Percentiles rank a stretch among this genome's conserved stretches.
phyloP scores from a whole-genome alignment of 2,113 vertebrate genomes.

The Scolopax mira region DNA sequence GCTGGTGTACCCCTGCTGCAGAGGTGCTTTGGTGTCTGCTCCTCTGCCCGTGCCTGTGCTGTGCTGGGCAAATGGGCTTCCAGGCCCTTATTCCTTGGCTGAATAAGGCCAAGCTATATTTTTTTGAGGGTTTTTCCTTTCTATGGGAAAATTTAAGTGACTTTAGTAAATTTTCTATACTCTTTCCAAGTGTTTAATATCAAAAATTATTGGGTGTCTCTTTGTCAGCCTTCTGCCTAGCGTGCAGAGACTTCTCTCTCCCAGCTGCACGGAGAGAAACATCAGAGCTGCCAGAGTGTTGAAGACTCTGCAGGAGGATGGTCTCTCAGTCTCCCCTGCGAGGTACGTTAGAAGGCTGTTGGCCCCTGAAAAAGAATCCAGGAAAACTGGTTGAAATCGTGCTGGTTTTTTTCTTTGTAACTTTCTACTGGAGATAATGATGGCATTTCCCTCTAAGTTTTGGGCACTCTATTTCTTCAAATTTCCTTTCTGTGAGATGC shows the following conservation, averaged over 20 bases:
- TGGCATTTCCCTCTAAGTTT: not conserved
- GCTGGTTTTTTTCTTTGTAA: not conserved
- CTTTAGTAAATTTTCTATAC: not conserved
- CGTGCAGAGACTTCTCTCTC: not conserved
- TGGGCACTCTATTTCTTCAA: not conserved
- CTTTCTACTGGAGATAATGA: not conserved
- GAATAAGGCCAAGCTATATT: not conserved
- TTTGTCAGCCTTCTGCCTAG: not conserved
- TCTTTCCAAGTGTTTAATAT: not conserved
- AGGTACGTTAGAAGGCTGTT: not conserved
- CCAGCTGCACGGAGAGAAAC: not conserved
- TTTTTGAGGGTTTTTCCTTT: not conserved
- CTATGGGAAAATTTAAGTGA: not conserved
- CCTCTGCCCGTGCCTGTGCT: accelerated
- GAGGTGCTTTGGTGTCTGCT: not conserved
- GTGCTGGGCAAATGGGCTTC: accelerated
- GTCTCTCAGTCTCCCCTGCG: accelerated
- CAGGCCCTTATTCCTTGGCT: not conserved
- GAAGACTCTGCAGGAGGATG: not conserved
- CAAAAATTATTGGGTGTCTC: not conserved
- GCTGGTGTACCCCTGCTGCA: not conserved
- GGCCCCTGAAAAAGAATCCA: not conserved
- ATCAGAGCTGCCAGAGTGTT: accelerated
- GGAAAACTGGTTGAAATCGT: not conserved
- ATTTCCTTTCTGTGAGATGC: not conserved